Conservation (phyloP, 2,888 invertebrate species). For the Trypoxylon attenuatum region DNA sequence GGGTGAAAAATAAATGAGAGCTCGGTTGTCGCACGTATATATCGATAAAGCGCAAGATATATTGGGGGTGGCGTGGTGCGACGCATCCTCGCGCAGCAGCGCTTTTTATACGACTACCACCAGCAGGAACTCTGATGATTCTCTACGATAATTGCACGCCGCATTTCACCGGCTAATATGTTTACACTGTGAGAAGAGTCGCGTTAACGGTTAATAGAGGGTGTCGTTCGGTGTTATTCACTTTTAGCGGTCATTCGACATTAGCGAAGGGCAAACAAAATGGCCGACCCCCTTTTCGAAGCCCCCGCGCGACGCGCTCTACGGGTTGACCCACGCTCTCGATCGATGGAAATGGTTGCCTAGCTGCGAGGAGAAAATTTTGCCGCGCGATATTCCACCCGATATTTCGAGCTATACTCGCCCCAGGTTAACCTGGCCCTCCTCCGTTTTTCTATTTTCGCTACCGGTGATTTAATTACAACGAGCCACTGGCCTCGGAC, state of each 20-base stretch:
- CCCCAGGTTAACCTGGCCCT: neutral
- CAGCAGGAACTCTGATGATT: slow-evolving; percentile 1
- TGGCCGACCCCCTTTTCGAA: slow-evolving; percentile 45
- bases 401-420: slow-evolving; percentile 42
- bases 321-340: too few relatives aligned
- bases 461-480: slow-evolving; percentile 30
- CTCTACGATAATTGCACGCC: neutral
- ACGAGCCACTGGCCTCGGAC: slow-evolving; percentile 10
- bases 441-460: slow-evolving; percentile 31
- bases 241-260: slow-evolving; percentile 46
- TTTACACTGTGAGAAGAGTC: neutral
- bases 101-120: neutral
- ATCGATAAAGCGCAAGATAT: too few relatives aligned
- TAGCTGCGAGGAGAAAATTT: slow-evolving; percentile 51
- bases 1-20: neutral
- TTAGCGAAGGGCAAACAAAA: slow-evolving; percentile 49
- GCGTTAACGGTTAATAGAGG: slow-evolving; percentile 13
- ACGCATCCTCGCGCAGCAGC: neutral
- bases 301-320: slow-evolving; percentile 24
- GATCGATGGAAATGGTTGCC: slow-evolving; percentile 56
- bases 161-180: neutral
- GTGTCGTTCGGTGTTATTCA: slow-evolving; percentile 28
- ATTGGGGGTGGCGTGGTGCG: too few relatives aligned
- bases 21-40: too few relatives aligned
- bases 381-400: slow-evolving; percentile 46